Base-by-base conservation (phyloP, 2,113 vertebrate genomes). In the Muntiacus reevesi region DNA sequence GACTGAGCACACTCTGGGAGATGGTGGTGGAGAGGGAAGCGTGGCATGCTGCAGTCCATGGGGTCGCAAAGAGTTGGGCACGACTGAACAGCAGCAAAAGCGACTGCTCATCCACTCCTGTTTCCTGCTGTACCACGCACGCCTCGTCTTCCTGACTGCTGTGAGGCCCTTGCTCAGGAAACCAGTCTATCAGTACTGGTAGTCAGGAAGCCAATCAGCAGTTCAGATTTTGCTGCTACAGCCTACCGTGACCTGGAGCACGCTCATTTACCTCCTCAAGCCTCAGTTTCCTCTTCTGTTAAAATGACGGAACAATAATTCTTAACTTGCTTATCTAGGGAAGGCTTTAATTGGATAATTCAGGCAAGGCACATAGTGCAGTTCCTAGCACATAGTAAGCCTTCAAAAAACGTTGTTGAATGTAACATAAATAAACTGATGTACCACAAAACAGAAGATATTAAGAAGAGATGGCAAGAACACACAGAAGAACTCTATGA, bases 371-470 rank as follows among this genome's bases (percentile, higher is more conserved):
- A 64, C 4, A 19, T 54, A 84, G 7, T 57, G 30, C 6, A 84
- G 7, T 85, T 92, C 54, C 45, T 52, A 67, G 57, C 28, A 82
- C 88, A 71, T 47, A 85, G 28, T 78, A 59, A 92, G 27, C 50
- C 36, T 78, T 97, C 36, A 84, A 91, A 79, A 83, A 78, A 88
- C 76, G 33, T 91, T 94, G 76, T 40, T 64, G 89, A 91, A 94
- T 89, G 47, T 52, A 94, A 76, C 28, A 36, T 81, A 90, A 91
- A 95, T 76, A 96, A 93, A 67, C 30, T n/a, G 33, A 67, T 9
- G 33, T n/a, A 9, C 7, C 33, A n/a, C 15, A 64, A 17, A 64
- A 15, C 15, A 64, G 15, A 64, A 62, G 28, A 62, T 15, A 30
- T 62, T 62, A 30, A 62, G 60, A 62, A 64, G 60, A 64, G 3